These are phyloP conservation scores for Acyrthosiphon pisum DNA, from an alignment of 1,140 invertebrate genomes.

Conservation along the genomic window DNA sequence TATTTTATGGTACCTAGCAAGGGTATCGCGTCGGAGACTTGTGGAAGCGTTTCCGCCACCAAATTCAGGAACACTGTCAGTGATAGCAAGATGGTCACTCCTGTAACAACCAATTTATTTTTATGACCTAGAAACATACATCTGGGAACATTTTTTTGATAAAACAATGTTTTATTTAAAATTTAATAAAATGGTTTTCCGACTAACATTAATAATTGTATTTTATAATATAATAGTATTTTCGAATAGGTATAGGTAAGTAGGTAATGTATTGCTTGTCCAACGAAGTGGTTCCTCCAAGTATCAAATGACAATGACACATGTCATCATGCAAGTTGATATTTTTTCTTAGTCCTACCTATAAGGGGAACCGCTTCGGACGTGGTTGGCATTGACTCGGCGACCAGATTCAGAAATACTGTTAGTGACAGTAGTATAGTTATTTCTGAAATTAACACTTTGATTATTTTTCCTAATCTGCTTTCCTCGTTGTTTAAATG, in stretches of 20 bases:
- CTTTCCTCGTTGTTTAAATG: neutral
- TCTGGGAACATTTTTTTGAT: constrained; percentile 42
- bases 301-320: constrained; percentile 56
- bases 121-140: constrained; percentile 52
- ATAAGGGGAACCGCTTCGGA: constrained; percentile 93
- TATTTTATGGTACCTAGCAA: constrained; percentile 78
- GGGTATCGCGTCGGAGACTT: constrained; percentile 93
- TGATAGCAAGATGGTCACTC: constrained; percentile 99
- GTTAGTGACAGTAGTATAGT: constrained; percentile 99
- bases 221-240: constrained; percentile 17
- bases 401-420: constrained; percentile 97
- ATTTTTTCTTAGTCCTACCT: constrained; percentile 70
- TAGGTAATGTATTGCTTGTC: constrained; percentile 26
- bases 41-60: constrained; percentile 93
- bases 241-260: neutral
- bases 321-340: constrained; percentile 52
- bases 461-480: constrained; percentile 34
- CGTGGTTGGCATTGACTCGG: constrained; percentile 93
- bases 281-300: constrained; percentile 56
- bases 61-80: constrained; percentile 99
- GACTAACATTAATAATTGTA: neutral
- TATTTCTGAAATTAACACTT: constrained; percentile 83
- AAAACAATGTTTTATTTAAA: constrained; percentile 50
- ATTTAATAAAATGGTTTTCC: neutral
- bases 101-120: constrained; percentile 72